These are phyloP conservation scores for Tenodera sinensis DNA, from an alignment of 2,888 invertebrate genomes.

Conservation along the genomic window DNA sequence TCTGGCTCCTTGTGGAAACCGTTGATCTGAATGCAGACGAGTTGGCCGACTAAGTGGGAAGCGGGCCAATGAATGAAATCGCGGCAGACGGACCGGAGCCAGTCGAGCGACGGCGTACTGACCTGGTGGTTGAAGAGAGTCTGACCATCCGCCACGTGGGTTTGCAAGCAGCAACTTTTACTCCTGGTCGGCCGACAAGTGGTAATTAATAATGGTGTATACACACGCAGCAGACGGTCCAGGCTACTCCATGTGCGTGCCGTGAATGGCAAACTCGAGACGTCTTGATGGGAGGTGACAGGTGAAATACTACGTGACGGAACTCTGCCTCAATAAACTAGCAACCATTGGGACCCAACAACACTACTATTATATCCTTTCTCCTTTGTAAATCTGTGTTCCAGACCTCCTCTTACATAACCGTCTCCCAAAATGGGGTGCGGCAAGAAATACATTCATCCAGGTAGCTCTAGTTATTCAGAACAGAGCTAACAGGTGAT, in stretches of 20 bases:
- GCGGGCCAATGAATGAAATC: neutral
- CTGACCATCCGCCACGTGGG: neutral
- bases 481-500: too few species aligned
- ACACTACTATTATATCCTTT: neutral
- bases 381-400: too few species aligned
- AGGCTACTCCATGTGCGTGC: neutral
- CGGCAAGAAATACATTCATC: too few species aligned
- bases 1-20: too few species aligned
- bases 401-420: too few species aligned
- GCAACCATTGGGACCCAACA: neutral
- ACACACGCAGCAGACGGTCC: neutral
- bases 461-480: too few species aligned
- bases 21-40: neutral
- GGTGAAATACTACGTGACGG: neutral
- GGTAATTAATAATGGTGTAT: neutral
- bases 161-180: neutral
- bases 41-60: neutral
- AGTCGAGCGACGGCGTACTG: neutral
- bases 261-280: neutral
- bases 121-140: neutral
- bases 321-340: neutral
- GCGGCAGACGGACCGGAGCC: neutral
- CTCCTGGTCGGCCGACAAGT: neutral
- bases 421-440: too few species aligned
- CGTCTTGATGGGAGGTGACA: neutral